Conservation (phyloP, 53 echinoderm and acorn worm species). For the Temnopleurus reevesii region DNA sequence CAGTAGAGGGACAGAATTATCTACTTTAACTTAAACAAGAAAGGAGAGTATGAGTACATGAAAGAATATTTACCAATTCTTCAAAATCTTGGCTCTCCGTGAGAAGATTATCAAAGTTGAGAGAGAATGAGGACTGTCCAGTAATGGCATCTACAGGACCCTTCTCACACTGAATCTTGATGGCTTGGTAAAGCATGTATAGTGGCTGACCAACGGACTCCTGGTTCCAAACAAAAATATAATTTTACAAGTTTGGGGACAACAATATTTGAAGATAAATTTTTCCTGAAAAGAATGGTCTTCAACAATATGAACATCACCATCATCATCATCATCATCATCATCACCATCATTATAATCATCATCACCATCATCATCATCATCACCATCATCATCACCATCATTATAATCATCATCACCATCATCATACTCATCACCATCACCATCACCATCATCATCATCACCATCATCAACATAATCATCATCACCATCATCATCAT, state of each 20-base stretch:
- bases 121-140: conserved; percentile 76
- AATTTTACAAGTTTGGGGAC: not conserved
- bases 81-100: conserved; percentile 68
- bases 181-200: conserved; percentile 73
- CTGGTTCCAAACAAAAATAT: not conserved
- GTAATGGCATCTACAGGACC: conserved; percentile 93
- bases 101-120: conserved; percentile 81
- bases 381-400: not conserved
- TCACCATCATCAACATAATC: too few species aligned
- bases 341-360: not conserved
- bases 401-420: too few species aligned
- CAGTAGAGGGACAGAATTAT: too few species aligned
- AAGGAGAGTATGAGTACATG: not conserved
- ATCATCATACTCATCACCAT: too few species aligned
- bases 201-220: conserved; percentile 16
- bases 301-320: too few species aligned
- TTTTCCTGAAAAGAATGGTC: too few species aligned
- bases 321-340: not conserved
- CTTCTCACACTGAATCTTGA: conserved; percentile 90
- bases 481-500: too few species aligned
- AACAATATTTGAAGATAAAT: not conserved
- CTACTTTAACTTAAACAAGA: too few species aligned
- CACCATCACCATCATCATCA: too few species aligned
- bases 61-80: conserved; percentile 67
- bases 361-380: too few species aligned